Evolutionary conservation across 2,888 invertebrate species (phyloP), one percentile per base, ranked within the genome.

Genomic region (Congeria kusceri): DNA sequence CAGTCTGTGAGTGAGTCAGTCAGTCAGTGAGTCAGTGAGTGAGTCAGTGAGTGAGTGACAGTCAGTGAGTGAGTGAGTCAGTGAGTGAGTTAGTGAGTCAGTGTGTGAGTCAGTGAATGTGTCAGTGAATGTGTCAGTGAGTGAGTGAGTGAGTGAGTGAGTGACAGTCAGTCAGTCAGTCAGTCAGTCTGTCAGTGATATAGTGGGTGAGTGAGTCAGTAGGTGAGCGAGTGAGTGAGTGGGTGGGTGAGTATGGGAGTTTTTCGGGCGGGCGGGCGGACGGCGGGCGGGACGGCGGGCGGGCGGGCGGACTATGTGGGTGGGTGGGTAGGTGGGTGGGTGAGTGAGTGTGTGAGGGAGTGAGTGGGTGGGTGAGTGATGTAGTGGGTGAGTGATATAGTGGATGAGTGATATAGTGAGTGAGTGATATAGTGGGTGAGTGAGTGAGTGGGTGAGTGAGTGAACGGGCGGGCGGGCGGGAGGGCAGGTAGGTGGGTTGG

Each of bases 301-400:
- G 64, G 15, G 64, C 25, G 63, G 23, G 63, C 32, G 9, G 32
- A 7, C 32, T 32, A 9, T 32, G 32, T 32, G 32, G 44, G 64
- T 32, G 5, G 9, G 32, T 32, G 5, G 9, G 32, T 32, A 9
- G 4, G 32, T 32, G 5, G 9, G 32, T 64, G 46, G 25, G 64
- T 64, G 46, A 46, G 64, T 64, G 46, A 64, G 64, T 64, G 49
- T 46, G 64, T 64, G 46, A 64, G 64, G 39, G 46, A 61, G 61
- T 64, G 46, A 64, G 64, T 64, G 64, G 23, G 64, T 64, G 46
- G 25, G 64, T 47, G 44, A 47, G 64, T 47, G 46, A 47, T 44
- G 20, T 25, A 47, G 64, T 47, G 64, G 23, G 64, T 64, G 46
- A 64, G 64, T 64, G 46, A 47, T 44, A 44, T 7, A 64, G 47